Evolutionary conservation across 1,140 invertebrate species (phyloP).

Genomic region (Protaetia brevitarsis): DNA sequence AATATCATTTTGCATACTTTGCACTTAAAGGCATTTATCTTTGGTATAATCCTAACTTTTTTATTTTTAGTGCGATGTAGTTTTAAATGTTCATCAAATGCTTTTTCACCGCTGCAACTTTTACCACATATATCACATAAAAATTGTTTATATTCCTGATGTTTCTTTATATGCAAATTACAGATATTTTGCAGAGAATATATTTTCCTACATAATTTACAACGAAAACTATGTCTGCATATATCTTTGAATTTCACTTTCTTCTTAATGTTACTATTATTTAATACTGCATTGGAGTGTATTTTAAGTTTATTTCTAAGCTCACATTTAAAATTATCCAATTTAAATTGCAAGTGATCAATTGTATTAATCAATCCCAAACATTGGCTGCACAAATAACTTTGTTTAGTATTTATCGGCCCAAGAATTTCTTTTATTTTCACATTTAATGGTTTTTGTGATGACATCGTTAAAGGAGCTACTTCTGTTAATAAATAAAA

Average conservation of each 20-base stretch:
- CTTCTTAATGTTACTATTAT: background rate
- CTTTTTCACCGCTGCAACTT: constrained; percentile 8
- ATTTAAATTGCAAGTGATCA: constrained; percentile 42
- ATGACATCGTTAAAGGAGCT: constrained; percentile 43
- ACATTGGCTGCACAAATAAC: constrained; percentile 43
- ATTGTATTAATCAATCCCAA: constrained; percentile 43
- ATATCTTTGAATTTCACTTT: background rate
- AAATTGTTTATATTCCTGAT: constrained; percentile 27
- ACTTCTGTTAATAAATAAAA: constrained; percentile 41
- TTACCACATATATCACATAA: constrained; percentile 33
- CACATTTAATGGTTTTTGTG: constrained; percentile 39
- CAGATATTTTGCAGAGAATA: constrained; percentile 28
- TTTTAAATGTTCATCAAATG: constrained; percentile 16
- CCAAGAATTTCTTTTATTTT: constrained; percentile 39
- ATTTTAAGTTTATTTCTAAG: constrained; percentile 33
- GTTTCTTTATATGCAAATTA: constrained; percentile 27
- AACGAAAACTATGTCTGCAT: constrained; percentile 25
- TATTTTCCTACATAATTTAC: constrained; percentile 30
- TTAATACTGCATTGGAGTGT: background rate
- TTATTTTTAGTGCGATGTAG: constrained; percentile 21
- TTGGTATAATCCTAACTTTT: background rate
- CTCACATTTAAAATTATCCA: constrained; percentile 35
- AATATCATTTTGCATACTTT: constrained; percentile 32
- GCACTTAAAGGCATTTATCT: constrained; percentile 24
- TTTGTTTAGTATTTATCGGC: constrained; percentile 30